Base-by-base conservation (phyloP, 2,797 vertebrate species). In the Hippopotamyrus pictus region DNA sequence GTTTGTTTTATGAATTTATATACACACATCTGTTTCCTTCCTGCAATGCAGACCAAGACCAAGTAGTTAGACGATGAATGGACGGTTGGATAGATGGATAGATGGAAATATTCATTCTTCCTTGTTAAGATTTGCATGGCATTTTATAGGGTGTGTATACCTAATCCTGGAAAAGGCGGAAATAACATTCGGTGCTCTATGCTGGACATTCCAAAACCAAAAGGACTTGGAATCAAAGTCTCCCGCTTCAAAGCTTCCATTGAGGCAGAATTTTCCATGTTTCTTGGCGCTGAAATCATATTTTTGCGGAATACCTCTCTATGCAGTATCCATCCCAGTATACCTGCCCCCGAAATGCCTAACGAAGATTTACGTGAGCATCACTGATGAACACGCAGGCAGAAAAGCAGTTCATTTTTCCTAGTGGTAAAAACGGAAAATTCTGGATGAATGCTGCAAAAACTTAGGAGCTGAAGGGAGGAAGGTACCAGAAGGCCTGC, bases 201-300 rank as follows among this genome's bases (percentile, higher is more conserved):
- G 73, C 33, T 17, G 76, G 41, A 82, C 19, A 46, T 44, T 82
- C 41, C 76, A 44, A 44, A 79, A 79, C 73, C 73, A 79, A 79
- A 79, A 19, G 6, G 14, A 79, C 73, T 79, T 79, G 73, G 37
- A 79, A 8, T 41, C 37, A n/a, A 7, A 17, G 17, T 79, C 37
- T 44, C 17, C 37, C 44, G 73, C 73, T 44, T 79, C 73, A 79
- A 8, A 46, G 76, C 76, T 46, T 82, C 76, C 76, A 14, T 9
- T 82, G 76, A 82, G 76, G 41, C 76, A 82, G 41, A 79, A n/a
- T 82, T 82, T 82, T 82, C 76, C 76, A 82, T 82, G 76, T 82
- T 82, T 46, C 76, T 82, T 82, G 76, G 76, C 76, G n/a, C 76
- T 46, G 76, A 46, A 82, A 8, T 82, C 19, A 82, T 46, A 82